Conservation (phyloP, 2,888 invertebrate genomes). For the Isotomurus palustris region DNA sequence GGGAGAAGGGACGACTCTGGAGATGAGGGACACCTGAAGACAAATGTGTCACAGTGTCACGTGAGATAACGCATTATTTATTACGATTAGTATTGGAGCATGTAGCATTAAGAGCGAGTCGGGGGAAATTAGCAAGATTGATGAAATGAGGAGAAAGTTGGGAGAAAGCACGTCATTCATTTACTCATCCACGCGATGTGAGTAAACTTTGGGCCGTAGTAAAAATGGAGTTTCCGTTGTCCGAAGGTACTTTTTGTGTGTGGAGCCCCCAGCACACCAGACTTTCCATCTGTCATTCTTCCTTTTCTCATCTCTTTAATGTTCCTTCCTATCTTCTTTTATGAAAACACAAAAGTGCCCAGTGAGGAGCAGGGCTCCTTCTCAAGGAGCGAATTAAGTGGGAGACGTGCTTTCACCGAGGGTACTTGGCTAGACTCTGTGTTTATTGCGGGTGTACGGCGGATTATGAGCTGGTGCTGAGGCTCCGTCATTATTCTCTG, state of each 20-base stretch:
- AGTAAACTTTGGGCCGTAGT: not conserved
- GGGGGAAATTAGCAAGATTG: slow-evolving; percentile 2
- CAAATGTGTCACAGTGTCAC: slow-evolving; percentile 18
- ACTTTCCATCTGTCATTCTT: not conserved
- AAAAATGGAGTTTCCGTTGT: too few species aligned
- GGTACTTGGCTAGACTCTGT: too few species aligned
- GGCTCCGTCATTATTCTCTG: too few species aligned
- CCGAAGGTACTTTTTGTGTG: too few species aligned
- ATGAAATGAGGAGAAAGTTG: not conserved
- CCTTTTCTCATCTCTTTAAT: slow-evolving; percentile 4
- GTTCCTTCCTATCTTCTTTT: slow-evolving; percentile 2
- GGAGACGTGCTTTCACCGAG: too few species aligned
- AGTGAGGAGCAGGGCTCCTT: not conserved
- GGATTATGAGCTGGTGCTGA: too few species aligned
- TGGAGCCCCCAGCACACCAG: too few species aligned
- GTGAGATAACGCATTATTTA: not conserved
- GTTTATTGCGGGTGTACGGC: too few species aligned
- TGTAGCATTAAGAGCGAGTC: too few species aligned
- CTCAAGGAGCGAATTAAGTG: too few species aligned
- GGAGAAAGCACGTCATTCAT: not conserved
- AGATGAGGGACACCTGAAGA: slow-evolving; percentile 78
- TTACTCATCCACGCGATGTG: not conserved
- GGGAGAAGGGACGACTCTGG: slow-evolving; percentile 78
- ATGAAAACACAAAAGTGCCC: not conserved
- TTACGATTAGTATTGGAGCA: not conserved